Evolutionary conservation across 2,113 vertebrate genomes (phyloP).

Genomic region (Zosterops pallidus): DNA sequence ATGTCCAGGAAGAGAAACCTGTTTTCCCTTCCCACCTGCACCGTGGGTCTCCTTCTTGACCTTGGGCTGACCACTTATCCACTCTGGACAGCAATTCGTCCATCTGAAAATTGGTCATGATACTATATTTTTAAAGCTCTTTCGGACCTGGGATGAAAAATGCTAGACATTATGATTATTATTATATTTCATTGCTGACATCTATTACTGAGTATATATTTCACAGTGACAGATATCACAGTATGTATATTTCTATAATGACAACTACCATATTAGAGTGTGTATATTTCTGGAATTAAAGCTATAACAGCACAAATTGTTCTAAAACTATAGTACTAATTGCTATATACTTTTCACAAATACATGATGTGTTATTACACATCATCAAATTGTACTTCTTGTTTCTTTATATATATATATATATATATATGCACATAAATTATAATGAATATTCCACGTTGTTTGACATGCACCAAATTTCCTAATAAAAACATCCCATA

Average conservation of each 20-base stretch:
- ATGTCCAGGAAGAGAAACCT: background rate
- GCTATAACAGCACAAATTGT: background rate
- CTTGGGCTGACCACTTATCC: conserved; percentile 7
- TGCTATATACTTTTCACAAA: background rate
- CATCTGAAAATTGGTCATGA: background rate
- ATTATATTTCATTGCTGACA: conserved; percentile 56
- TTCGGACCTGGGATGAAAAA: background rate
- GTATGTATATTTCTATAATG: conserved; percentile 62
- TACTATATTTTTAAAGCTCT: conserved; percentile 11
- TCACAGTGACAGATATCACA: conserved; percentile 57
- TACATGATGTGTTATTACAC: background rate
- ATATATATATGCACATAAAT: background rate
- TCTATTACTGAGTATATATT: conserved; percentile 51
- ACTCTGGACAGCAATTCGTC: background rate
- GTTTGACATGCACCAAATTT: conserved; percentile 56
- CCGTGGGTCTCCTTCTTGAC: background rate
- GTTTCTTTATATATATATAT: background rate
- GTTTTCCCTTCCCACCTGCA: background rate
- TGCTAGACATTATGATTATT: conserved; percentile 4
- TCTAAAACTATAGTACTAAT: conserved; percentile 23
- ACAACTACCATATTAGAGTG: conserved; percentile 14
- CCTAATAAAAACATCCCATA: conserved; percentile 57
- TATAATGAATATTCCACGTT: background rate
- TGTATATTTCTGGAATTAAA: conserved; percentile 40
- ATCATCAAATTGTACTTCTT: background rate